A percentile compares a stretch with the other conserved stretches of the same genome.
Conservation (phyloP, 2,113 vertebrate genomes). For the Lampris incognitus region DNA sequence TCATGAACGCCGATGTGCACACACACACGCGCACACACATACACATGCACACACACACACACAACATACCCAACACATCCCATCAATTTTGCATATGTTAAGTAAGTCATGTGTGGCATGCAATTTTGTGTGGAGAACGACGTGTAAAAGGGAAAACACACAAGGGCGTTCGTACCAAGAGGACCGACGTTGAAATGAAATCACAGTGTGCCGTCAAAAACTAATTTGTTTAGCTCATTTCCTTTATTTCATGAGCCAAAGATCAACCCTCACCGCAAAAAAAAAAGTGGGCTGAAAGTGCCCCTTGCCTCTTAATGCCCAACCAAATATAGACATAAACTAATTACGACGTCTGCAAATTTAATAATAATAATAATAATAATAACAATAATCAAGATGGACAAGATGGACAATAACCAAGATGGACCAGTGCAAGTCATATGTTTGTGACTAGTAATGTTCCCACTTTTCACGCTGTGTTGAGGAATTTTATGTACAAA, state of each 20-base stretch:
- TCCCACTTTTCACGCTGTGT: too few relatives aligned
- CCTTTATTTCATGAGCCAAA: conserved; percentile 35
- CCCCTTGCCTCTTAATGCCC: conserved; percentile 34
- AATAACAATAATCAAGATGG: too few relatives aligned
- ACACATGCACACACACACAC: not conserved
- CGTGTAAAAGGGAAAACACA: conserved; percentile 40
- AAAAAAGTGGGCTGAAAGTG: conserved; percentile 37
- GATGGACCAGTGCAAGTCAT: too few relatives aligned
- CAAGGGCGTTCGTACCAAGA: conserved; percentile 29
- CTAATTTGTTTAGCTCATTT: conserved; percentile 45
- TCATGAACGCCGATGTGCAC: not conserved
- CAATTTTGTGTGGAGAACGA: conserved; percentile 51
- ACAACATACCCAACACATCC: conserved; percentile 4
- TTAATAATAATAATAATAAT: not conserved
- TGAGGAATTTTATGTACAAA: too few relatives aligned
- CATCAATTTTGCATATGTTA: conserved; percentile 14
- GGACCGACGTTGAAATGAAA: conserved; percentile 36
- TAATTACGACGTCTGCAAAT: conserved; percentile 27
- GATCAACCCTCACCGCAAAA: conserved; percentile 4
- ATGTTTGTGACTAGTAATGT: too few relatives aligned
- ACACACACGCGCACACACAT: conserved; percentile 3
- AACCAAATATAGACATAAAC: conserved; percentile 29
- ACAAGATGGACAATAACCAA: too few relatives aligned
- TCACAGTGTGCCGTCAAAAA: conserved; percentile 29
- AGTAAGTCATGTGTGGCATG: conserved; percentile 53